Conservation (phyloP, 1,140 invertebrate genomes). For the Aricia agestis region DNA sequence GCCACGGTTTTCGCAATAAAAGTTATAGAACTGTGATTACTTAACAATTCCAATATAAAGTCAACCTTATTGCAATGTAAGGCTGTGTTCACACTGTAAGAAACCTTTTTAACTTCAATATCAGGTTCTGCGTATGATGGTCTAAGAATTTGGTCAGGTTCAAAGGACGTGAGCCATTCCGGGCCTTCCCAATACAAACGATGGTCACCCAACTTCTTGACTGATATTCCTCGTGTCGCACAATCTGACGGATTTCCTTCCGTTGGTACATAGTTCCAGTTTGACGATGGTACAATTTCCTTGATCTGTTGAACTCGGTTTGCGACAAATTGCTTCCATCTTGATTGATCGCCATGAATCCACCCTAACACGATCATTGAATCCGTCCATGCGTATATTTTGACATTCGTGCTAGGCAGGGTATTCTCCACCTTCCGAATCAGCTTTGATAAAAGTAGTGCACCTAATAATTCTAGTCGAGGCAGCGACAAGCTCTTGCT, state of each 20-base stretch:
- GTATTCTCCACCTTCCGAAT: slow-evolving; percentile 24
- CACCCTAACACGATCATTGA: slow-evolving; percentile 13
- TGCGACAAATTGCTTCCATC: slow-evolving; percentile 15
- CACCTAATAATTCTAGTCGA: slow-evolving; percentile 29
- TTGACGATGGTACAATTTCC: slow-evolving; percentile 12
- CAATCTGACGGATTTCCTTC: slow-evolving; percentile 48
- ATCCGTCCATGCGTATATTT: not conserved
- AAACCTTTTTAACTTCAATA: not conserved
- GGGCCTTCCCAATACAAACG: slow-evolving; percentile 33
- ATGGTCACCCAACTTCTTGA: slow-evolving; percentile 20
- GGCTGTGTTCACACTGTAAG: slow-evolving; percentile 14
- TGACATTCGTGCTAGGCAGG: slow-evolving; percentile 5
- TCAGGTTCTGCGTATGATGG: slow-evolving; percentile 9
- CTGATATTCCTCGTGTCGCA: slow-evolving; percentile 36
- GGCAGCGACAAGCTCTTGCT: slow-evolving; percentile 26
- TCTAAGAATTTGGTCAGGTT: not conserved
- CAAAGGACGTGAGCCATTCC: slow-evolving; percentile 17
- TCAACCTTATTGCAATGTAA: slow-evolving; percentile 7
- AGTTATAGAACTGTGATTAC: slow-evolving; percentile 22
- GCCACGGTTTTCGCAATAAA: slow-evolving; percentile 21
- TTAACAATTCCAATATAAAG: slow-evolving; percentile 20
- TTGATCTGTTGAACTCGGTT: slow-evolving; percentile 13
- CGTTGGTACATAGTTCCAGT: slow-evolving; percentile 40
- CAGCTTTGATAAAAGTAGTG: slow-evolving; percentile 28
- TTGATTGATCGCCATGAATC: slow-evolving; percentile 11